Evolutionary conservation across 2,888 invertebrate species (phyloP), one percentile per base, ranked within the genome.

Genomic region (Oegoconia quadripuncta): DNA sequence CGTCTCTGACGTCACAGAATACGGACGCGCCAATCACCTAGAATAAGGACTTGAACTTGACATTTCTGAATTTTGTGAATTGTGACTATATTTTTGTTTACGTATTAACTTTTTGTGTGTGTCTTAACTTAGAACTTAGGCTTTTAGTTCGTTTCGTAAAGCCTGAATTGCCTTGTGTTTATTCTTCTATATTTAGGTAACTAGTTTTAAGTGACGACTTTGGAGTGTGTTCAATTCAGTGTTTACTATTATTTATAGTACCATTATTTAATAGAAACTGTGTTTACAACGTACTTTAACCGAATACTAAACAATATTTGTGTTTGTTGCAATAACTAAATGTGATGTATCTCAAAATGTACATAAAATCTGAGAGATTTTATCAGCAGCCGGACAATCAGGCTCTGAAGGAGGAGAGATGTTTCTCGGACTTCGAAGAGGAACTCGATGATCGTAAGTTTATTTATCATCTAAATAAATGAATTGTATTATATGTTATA

Each of bases 301-400:
- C n/a, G 13, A 13, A 13, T n/a, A n/a, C n/a, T n/a, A 8, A 18
- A 14, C 2, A 14, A 31, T 20, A 11, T 5, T 30, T 17, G 27
- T 36, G 27, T 11, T 27, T 16, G 14, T 17, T 23, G 14, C 12
- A 44, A 41, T 35, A 48, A 39, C 13, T 46, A 34, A 38, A 42
- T 62, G 78, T 66, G 60, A 82, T 86, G 84, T 83, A 77, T 73
- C 58, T 83, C 16, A 81, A 83, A 68, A 84, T 84, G 83, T 83
- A 82, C 52, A 83, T 83, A 39, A 83, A 84, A 64, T 76, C 84
- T 43, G 84, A 86, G 52, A 67, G 81, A 57, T 86, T 86, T 41
- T 84, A 82, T 48, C 81, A 78, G 55, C 74, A 77, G 48, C 77
- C 78, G 22, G 76, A 80, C 38, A 74, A 68, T 38, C 79, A 75